Base-by-base conservation (phyloP, 1,140 invertebrate genomes). In the Drosophila triauraria region DNA sequence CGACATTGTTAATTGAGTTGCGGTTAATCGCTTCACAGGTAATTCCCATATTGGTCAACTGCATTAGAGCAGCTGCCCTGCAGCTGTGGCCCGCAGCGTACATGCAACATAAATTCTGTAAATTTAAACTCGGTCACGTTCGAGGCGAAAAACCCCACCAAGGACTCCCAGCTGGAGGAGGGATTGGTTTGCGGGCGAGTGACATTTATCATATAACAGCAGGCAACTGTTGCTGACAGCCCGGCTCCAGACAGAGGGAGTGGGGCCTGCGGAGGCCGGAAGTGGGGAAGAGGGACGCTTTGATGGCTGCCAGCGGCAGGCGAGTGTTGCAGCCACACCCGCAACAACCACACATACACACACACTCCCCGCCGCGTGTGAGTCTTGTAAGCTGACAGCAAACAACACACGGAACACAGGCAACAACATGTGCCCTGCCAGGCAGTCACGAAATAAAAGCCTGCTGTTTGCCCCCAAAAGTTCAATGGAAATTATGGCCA, bases 141-240 rank as follows among this genome's bases (percentile, higher is more conserved):
- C 53, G 61, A 20, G 56, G 27, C 20, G 15, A 32, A 23, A 74
- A 40, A 40, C 17, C 13, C 17, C 17, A 7, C 35, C 13, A 13
- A 20, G 44, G 44, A 46, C 10, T 20, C 4, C 20, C 4, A 6
- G n/a, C 13, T 53, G 0, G 20, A 2, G 0, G 20, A 2, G 25
- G 25, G 23, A 68, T 64, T 17, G 27, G 46, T 61, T 46, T 65
- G 65, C 47, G n/a, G 44, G 51, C 27, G 15, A 67, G 57, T 44
- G 57, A 78, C 67, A 65, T 72, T 61, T 71, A 71, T 81, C 67
- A 77, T 77, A 68, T 62, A 75, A 75, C 58, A 54, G 48, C 71
- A 42, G 62, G 64, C 80, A 83, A 87, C 83, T 88, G 84, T 87
- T 88, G 76, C 83, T 80, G 83, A 83, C 83, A 88, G 76, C 54